Base-by-base conservation (phyloP, 2,797 vertebrate genomes). In the Syndactyla subalaris region DNA sequence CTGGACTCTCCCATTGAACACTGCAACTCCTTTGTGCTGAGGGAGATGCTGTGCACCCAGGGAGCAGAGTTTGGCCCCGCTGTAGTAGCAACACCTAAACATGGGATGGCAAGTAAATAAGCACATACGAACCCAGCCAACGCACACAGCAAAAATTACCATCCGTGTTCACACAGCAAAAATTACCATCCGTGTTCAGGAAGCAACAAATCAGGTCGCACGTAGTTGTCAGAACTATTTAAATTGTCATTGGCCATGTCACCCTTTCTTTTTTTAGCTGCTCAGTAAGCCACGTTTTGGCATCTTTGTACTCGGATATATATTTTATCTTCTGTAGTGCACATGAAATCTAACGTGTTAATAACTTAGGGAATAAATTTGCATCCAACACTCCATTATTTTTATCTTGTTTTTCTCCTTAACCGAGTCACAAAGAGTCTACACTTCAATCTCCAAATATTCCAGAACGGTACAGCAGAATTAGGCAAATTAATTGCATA, bases 321-420 rank as follows among this genome's bases (percentile, higher is more conserved):
- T 88, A 63, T 73, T 91, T 89, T 93, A 81, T 89, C 85, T 93
- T 91, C 59, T 78, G 83, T 57, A 78, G 51, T 63, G 71, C 70
- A 71, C 58, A 51, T 62, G 81, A 88, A 93, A 91, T 66, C 75
- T 84, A 92, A 90, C 13, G 52, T 86, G 78, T 95, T 92, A 92
- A 84, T 94, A 94, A 86, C 89, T 88, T 66, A 19, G 62, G 34
- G 77, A 95, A 91, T 90, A 93, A 78, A 91, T 86, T 94, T 92
- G 79, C 89, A 92, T 92, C 71, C 75, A 79, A 95, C 59, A 63
- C 45, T 55, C 79, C 52, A 70, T 93, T 95, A 92, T 94, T 96
- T 93, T 96, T 89, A 93, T 96, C 91, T 88, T 95, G 85, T 91
- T 96, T 96, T 96, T 85, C 89, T 92, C 76, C 74, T 92, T 92